Evolutionary conservation across 2,113 vertebrate species (phyloP).

Genomic region (Alces alces): DNA sequence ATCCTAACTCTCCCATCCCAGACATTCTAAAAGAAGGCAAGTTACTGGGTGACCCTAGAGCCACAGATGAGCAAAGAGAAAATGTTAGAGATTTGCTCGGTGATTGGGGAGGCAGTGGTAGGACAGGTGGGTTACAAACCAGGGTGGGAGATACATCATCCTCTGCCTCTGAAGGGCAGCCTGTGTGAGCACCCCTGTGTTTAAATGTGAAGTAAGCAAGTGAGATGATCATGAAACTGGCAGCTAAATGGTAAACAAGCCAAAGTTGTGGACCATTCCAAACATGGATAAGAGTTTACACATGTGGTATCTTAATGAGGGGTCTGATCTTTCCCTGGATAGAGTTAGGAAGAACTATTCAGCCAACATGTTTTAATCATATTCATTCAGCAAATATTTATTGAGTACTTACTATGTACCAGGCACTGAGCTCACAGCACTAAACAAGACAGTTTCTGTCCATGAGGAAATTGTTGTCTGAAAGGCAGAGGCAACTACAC

Average conservation of each 20-base stretch:
- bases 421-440: neutral
- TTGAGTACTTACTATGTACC: slow-evolving; percentile 23
- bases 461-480: neutral
- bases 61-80: neutral
- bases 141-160: neutral
- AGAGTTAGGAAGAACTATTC: neutral
- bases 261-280: neutral
- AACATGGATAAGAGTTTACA: neutral
- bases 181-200: neutral
- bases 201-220: neutral
- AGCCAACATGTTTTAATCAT: neutral
- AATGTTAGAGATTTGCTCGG: neutral
- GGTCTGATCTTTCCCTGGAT: neutral
- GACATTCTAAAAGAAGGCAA: neutral
- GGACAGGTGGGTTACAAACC: neutral
- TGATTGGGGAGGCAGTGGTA: neutral
- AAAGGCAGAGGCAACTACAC: neutral
- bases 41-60: neutral
- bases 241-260: neutral
- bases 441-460: neutral
- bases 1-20: neutral
- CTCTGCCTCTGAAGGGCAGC: neutral
- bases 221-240: neutral
- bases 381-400: neutral
- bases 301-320: neutral